These are phyloP conservation scores for Nettapus auritus DNA, from an alignment of 2,113 vertebrate species.

Conservation along the genomic window DNA sequence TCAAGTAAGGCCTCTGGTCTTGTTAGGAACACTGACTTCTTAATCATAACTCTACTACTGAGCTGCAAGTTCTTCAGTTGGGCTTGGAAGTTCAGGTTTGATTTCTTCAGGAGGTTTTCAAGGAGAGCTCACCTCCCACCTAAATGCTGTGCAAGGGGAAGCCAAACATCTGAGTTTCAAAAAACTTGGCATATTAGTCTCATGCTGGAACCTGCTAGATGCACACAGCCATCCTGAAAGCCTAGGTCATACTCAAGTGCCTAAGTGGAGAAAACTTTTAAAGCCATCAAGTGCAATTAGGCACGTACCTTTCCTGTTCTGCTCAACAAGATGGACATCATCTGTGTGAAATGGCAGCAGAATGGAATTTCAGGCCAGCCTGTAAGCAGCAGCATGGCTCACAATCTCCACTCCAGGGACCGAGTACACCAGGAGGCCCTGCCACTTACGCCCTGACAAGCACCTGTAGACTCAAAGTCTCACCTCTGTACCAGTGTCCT, in stretches of 20 bases:
- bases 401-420: neutral
- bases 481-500: neutral
- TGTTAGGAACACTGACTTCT: neutral
- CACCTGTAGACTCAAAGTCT: neutral
- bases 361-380: neutral
- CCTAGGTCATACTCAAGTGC: rapidly evolving
- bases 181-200: neutral
- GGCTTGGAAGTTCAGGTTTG: neutral
- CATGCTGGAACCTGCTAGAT: neutral
- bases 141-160: neutral
- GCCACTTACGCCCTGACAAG: neutral
- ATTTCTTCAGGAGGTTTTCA: neutral
- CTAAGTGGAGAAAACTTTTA: neutral
- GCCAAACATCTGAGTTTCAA: neutral
- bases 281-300: neutral
- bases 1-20: neutral
- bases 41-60: neutral
- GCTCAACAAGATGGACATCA: neutral
- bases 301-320: neutral
- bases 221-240: neutral
- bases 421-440: rapidly evolving
- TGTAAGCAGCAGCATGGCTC: neutral
- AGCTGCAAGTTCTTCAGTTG: neutral
- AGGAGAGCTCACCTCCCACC: neutral
- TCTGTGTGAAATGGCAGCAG: neutral